A percentile compares a stretch with the other conserved stretches of the same genome.
Conservation (phyloP, 2,888 invertebrate species). For the Phragmatobia fuliginosa region DNA sequence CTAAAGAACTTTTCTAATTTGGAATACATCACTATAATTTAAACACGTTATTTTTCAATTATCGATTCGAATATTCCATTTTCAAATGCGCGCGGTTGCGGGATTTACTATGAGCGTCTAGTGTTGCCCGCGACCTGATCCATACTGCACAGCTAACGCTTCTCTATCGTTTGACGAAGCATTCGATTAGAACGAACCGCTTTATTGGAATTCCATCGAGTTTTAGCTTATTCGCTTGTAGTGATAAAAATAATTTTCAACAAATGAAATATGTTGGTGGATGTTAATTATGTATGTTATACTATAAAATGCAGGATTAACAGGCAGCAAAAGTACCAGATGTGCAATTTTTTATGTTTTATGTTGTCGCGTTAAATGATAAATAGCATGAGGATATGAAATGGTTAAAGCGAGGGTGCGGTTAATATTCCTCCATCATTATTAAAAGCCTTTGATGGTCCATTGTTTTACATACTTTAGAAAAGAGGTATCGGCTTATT, state of each 20-base stretch:
- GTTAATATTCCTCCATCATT: neutral
- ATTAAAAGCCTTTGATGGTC: no score
- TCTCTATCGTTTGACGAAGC: constrained; percentile 41
- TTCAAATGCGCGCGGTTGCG: constrained; percentile 51
- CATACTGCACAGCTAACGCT: constrained; percentile 61
- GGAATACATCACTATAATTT: constrained; percentile 45
- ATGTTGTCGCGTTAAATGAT: constrained; percentile 25
- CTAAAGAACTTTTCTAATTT: constrained; percentile 55
- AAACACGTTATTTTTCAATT: constrained; percentile 30
- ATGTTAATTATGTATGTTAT: constrained; percentile 24
- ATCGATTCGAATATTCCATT: constrained; percentile 50
- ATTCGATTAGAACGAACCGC: constrained; percentile 54
- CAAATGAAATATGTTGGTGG: constrained; percentile 39
- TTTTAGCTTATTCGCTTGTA: constrained; percentile 59
- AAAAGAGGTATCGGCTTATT: no score
- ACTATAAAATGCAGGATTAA: constrained; percentile 20
- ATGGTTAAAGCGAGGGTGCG: constrained; percentile 6
- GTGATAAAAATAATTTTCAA: constrained; percentile 39
- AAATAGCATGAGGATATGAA: constrained; percentile 20
- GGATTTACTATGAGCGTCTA: constrained; percentile 61
- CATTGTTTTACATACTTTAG: no score
- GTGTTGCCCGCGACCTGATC: constrained; percentile 59
- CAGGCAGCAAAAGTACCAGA: constrained; percentile 14
- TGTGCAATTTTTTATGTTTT: constrained; percentile 33
- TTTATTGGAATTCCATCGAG: constrained; percentile 60